Evolutionary conservation across 2,888 invertebrate genomes (phyloP), one percentile per base, ranked within the genome.

Genomic region (Netelia inedita): DNA sequence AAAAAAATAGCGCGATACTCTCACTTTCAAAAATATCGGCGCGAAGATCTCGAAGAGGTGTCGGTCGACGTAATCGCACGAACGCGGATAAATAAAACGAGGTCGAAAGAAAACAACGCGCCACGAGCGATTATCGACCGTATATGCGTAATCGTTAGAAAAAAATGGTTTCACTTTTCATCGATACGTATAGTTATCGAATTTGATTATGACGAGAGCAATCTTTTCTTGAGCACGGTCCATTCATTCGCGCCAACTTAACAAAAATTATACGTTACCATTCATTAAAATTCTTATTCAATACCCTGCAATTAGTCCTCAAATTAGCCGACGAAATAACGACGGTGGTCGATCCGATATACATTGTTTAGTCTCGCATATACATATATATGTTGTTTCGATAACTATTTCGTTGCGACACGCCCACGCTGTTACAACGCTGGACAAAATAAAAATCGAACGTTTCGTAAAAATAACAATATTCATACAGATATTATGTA

Each of bases 401-500:
- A 87, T 88, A 85, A 85, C 84, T 81, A 84, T 87, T 87, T 86
- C 87, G 86, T 63, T 75, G 79, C 82, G 81, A 79, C 83, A 85
- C 79, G 71, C 82, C 79, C 59, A 74, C 53, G 71, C 71, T 74
- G 46, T 53, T 65, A 16, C 50, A 63, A 21, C 41, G 23, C n/a
- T 8, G 23, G 23, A 28, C 11, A 76, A 75, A 69, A 65, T n/a
- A 81, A 83, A 61, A 81, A 73, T 57, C 1, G 50, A 68, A 68
- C n/a, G 8, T 41, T 43, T 5, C 35, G 72, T 19, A 19, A 35
- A 35, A 50, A 21, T 43, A 61, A 16, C 53, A 87, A 88, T 88
- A 90, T 90, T 89, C 88, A 88, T 87, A 89, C 88, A 88, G 86
- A 88, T 83, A 69, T 28, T 28, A 28, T 28, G 28, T 28, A 28